Base-by-base conservation (phyloP, 2,113 vertebrate species). In the Parotia lawesii region DNA sequence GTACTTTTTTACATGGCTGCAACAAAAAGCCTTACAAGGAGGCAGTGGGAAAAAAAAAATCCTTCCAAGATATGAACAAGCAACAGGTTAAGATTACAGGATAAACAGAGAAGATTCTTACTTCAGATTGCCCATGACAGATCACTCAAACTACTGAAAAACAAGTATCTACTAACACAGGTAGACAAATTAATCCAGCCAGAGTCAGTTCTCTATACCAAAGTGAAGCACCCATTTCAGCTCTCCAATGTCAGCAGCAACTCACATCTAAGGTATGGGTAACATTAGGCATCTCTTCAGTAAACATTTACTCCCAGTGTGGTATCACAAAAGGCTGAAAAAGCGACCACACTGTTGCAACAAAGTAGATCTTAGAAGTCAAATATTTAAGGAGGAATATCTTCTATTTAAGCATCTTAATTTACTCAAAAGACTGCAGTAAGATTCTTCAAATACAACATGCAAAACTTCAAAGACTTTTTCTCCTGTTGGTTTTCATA, bases 211-310 rank as follows among this genome's bases (percentile, higher is more conserved):
- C n/a, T 40, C 50, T 31, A 25, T 15, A n/a, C 15, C 28, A 23
- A 71, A 78, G n/a, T 17, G 48, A 60, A 83, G 28, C 14, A 40
- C 24, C 3, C 44, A 5, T 42, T 58, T 62, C 60, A 87, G 71
- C 29, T 80, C 67, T 70, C 54, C 47, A 31, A 3, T 0, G 0
- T 14, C 64, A 81, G 47, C 40, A n/a, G 18, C 40, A 65, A 31
- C 25, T 11, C 1, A 9, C n/a, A 28, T 8, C 38, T 28, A 2
- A 18, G 17, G 10, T 17, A 48, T 0, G 4, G 56, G 11, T 2
- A 61, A 17, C 21, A 58, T 20, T 1, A 29, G 42, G 33, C 7
- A 50, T 12, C 35, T 42, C n/a, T 18, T 73, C 10, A 31, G 35
- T 9, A 35, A 15, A 35, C 20, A 44, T 22, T 45, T 38, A 31